Conservation (phyloP, 2,888 invertebrate genomes). For the Chloroclystis v-ata region DNA sequence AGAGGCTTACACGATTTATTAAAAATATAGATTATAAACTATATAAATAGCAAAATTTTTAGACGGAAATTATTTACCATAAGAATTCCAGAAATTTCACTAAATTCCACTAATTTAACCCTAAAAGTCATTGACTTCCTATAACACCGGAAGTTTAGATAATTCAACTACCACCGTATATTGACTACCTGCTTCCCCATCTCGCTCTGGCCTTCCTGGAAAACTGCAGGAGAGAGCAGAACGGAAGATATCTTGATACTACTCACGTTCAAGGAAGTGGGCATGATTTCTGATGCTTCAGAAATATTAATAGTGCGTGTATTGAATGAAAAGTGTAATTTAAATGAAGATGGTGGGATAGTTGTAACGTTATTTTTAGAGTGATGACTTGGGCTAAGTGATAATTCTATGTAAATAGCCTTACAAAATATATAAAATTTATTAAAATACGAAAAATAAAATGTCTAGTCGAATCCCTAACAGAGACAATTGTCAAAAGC, state of each 20-base stretch:
- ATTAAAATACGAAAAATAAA: slow-evolving; percentile 31
- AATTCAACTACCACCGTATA: slow-evolving; percentile 73
- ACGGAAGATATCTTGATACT: slow-evolving; percentile 52
- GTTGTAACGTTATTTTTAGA: slow-evolving; percentile 11
- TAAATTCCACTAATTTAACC: background rate
- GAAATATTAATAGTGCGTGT: slow-evolving; percentile 66
- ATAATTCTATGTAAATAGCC: too few species aligned
- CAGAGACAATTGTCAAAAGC: slow-evolving; percentile 59
- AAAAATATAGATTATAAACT: too few species aligned
- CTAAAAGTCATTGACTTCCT: slow-evolving; percentile 56
- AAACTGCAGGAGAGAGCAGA: slow-evolving; percentile 35
- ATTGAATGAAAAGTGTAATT: slow-evolving; percentile 34
- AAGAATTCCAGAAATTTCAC: too few species aligned
- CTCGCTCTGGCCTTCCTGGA: slow-evolving; percentile 37
- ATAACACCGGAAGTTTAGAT: slow-evolving; percentile 64
- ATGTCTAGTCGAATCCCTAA: slow-evolving; percentile 61
- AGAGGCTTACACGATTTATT: too few species aligned
- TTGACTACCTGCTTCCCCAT: slow-evolving; percentile 59
- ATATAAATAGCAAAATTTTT: too few species aligned
- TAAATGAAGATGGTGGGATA: slow-evolving; percentile 28
- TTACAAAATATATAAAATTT: too few species aligned
- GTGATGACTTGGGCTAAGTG: background rate
- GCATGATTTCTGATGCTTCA: slow-evolving; percentile 64
- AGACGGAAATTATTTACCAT: too few species aligned
- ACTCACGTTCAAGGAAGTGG: slow-evolving; percentile 72